These are phyloP conservation scores for Taxidea taxus DNA, from an alignment of 2,113 vertebrate species.

Conservation along the genomic window DNA sequence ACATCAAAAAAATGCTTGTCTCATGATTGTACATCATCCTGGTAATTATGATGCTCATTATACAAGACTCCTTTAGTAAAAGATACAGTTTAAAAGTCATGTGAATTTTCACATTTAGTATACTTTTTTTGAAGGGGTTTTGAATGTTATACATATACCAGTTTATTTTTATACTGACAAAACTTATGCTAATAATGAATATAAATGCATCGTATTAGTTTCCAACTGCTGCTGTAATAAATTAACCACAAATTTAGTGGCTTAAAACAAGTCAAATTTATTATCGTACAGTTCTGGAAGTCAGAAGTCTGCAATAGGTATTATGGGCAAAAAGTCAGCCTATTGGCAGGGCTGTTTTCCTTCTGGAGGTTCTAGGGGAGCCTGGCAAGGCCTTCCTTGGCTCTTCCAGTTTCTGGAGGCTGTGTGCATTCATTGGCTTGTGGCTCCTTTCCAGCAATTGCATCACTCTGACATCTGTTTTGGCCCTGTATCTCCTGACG, in stretches of 20 bases:
- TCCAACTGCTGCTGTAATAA: background rate
- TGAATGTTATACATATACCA: background rate
- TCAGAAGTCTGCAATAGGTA: background rate
- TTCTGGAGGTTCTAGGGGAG: background rate
- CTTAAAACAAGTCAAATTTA: background rate
- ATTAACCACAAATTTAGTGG: background rate
- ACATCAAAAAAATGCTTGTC: background rate
- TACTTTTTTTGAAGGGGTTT: constrained; percentile 16
- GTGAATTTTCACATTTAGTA: background rate
- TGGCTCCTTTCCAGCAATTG: constrained; percentile 6
- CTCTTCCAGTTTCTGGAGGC: background rate
- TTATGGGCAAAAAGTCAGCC: background rate
- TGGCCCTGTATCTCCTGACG: background rate
- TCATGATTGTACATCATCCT: background rate
- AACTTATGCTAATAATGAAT: background rate
- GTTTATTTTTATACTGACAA: background rate
- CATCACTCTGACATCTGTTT: constrained; percentile 13
- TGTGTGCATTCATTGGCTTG: background rate
- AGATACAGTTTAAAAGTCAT: background rate
- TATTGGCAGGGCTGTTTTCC: background rate
- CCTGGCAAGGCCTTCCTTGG: background rate
- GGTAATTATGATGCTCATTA: background rate
- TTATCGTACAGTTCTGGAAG: background rate
- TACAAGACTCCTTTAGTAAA: background rate
- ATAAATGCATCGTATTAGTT: background rate